Evolutionary conservation across 2,113 vertebrate genomes (phyloP).

Genomic region (Ursus arctos): DNA sequence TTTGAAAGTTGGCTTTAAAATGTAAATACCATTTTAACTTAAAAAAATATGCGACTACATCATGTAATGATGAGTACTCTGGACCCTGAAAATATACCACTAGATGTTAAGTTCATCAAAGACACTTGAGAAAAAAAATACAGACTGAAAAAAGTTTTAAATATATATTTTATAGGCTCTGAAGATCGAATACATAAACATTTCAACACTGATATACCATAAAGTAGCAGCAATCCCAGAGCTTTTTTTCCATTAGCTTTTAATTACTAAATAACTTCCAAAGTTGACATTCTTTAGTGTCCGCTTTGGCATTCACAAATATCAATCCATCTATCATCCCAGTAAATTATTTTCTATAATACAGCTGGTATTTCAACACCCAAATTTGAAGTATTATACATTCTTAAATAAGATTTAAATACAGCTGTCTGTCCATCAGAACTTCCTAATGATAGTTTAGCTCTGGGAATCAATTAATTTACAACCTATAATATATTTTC

Average conservation of each 20-base stretch:
- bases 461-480: conserved; percentile 3
- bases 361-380: neutral
- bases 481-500: neutral
- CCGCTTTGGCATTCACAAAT: neutral
- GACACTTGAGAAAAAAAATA: neutral
- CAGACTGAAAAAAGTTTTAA: conserved; percentile 17
- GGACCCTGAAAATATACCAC: neutral
- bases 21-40: conserved; percentile 34
- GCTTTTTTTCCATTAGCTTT: neutral
- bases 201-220: neutral
- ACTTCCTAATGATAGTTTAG: neutral
- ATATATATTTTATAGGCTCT: neutral
- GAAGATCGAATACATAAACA: neutral
- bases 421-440: neutral
- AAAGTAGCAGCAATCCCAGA: neutral
- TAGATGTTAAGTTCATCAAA: conserved; percentile 27
- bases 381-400: neutral
- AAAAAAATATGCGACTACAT: neutral
- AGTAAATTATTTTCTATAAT: neutral
- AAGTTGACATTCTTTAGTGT: neutral
- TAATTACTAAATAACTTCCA: conserved; percentile 24
- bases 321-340: conserved; percentile 2
- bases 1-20: conserved; percentile 14
- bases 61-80: neutral
- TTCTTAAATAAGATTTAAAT: conserved; percentile 27